Base-by-base conservation (phyloP, 2,888 invertebrate genomes). In the Trichacis sp. region DNA sequence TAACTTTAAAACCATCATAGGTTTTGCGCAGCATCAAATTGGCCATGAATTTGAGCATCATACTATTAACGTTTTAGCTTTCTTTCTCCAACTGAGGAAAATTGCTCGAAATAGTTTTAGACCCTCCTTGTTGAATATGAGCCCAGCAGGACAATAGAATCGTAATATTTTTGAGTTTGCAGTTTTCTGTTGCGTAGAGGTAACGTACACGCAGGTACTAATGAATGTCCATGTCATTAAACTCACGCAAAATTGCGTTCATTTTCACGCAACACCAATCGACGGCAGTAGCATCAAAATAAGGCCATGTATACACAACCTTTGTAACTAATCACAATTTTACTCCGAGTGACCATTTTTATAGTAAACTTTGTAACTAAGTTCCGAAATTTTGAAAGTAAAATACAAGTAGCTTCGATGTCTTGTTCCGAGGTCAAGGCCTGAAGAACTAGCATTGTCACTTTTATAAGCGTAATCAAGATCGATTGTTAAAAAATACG, bases 201-300 rank as follows among this genome's bases (percentile, higher is more conserved):
- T 5, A 24, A 3, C 3, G 3, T 3, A 62, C 0, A 46, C 51
- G 17, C 18, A 70, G 43, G 14, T 70, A 70, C 17, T 58, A 15
- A 0, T 9, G 9, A 8, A 67, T 50, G 0, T 33, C 30, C 56
- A 67, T 64, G 8, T 15, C 4, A 33, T 66, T 69, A 50, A 61
- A 67, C 4, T 47, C 59, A 1, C 8, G 1, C 1, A 58, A 8
- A n/a, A 65, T 43, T 19, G 60, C 47, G 40, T 68, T 62, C 3
- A 70, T 61, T n/a, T 50, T 19, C 1, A 54, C 50, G 55, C 65
- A 70, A 33, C 60, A 61, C 63, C 60, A 60, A 29, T 68, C 70
- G 5, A 51, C 43, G 1, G 54, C 60, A 4, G 62, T 49, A 0
- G 51, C 59, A 2, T 54, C 15, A n/a, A 52, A 45, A 24, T 57